Base-by-base conservation (phyloP, 2,797 vertebrate species). In the Onychomys torridus region DNA sequence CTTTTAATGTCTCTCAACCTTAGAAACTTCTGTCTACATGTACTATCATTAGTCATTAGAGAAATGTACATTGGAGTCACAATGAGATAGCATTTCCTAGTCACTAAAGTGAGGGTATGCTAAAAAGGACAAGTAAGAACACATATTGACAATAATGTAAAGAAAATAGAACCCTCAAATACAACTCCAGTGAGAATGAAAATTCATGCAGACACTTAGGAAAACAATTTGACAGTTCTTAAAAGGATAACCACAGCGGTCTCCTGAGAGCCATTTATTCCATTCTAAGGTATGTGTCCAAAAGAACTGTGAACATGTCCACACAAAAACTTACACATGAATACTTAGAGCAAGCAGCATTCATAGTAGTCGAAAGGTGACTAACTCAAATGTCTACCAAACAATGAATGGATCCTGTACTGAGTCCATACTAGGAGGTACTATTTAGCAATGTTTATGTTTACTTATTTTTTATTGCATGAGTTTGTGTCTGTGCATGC, bases 301-400 rank as follows among this genome's bases (percentile, higher is more conserved):
- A 67, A 49, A 92, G 25, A 89, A 79, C 2, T 89, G 61, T 96
- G 76, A 93, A 69, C 8, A 96, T 55, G 23, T 63, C 61, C 32
- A 91, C 71, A 81, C 11, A 37, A 95, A 93, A 90, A 71, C 5
- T 46, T 61, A 61, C 27, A 71, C 14, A 71, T 14, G 23, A 89
- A 81, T 69, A 63, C 55, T 85, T 71, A 83, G 0, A 90, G 57
- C 29, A 81, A 90, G 73, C 29, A 91, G 5, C 49, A 79, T 34
- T 67, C n/a, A 61, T 17, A 73, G 83, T 13, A 59, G 63, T 49
- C 21, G 37, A 81, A 67, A 76, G 37, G 4, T 63, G 19, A 32
- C n/a, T 23, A 91, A 84, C 37, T n/a, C 78, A 89, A 93, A 59
- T 46, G 63, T n/a, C 81, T 46, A 95, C 29, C 71, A 95, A 27